Percentiles rank a stretch among this genome's conserved stretches.
Conservation (phyloP, 2,888 invertebrate genomes). For the Clanis bilineata region DNA sequence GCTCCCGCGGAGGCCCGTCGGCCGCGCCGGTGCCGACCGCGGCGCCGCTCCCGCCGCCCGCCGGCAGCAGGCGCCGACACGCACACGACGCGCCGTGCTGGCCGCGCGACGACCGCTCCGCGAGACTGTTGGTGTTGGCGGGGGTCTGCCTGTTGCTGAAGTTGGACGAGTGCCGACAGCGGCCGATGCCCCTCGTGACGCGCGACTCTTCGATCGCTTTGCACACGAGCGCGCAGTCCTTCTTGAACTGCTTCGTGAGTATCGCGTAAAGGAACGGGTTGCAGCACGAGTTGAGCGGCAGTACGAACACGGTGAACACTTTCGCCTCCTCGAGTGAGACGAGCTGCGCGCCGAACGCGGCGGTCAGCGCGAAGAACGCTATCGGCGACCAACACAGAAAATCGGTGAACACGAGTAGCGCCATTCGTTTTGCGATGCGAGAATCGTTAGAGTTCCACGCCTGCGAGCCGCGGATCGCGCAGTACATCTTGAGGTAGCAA, state of each 20-base stretch:
- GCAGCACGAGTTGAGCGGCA: slow-evolving; percentile 98
- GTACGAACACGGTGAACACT: slow-evolving; percentile 96
- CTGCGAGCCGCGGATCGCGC: slow-evolving; percentile 97
- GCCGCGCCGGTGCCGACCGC: slow-evolving; percentile 83
- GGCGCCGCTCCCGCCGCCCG: slow-evolving; percentile 89
- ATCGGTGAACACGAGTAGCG: slow-evolving; percentile 97
- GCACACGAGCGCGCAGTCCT: slow-evolving; percentile 97
- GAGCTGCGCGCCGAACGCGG: slow-evolving; percentile 94
- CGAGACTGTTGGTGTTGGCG: slow-evolving; percentile 92
- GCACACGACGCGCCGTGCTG: slow-evolving; percentile 82
- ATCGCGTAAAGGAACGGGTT: slow-evolving; percentile 99
- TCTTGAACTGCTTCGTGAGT: slow-evolving; percentile 98
- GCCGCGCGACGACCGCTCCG: slow-evolving; percentile 90
- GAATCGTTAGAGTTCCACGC: slow-evolving; percentile 99
- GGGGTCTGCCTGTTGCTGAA: slow-evolving; percentile 94
- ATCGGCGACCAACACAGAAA: slow-evolving; percentile 99
- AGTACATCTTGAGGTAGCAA: slow-evolving; percentile 98
- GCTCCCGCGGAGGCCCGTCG: slow-evolving; percentile 62
- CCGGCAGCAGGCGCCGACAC: slow-evolving; percentile 86
- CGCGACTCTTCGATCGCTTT: slow-evolving; percentile 97
- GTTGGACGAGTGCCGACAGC: slow-evolving; percentile 92
- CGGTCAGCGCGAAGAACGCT: slow-evolving; percentile 96
- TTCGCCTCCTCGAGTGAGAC: slow-evolving; percentile 98
- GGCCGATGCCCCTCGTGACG: slow-evolving; percentile 92
- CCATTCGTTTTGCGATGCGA: slow-evolving; percentile 97